These are phyloP conservation scores for Bergia sp. DNA, from an alignment of 92 coral and sea anemone species.

Conservation along the genomic window DNA sequence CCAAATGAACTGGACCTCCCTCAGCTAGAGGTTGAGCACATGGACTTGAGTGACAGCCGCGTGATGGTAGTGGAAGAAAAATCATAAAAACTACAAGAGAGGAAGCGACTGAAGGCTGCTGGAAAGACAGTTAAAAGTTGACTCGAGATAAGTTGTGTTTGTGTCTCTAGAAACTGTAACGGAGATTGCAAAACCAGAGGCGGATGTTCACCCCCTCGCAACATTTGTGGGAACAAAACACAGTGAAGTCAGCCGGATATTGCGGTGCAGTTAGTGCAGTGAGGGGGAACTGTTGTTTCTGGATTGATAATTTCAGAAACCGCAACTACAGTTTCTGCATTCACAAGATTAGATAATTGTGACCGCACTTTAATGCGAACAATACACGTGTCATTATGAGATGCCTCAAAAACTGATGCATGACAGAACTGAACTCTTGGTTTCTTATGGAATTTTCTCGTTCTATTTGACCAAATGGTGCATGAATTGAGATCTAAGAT, in stretches of 20 bases:
- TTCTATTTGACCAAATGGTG: background rate
- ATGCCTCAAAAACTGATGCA: background rate
- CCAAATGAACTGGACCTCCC: conserved; percentile 30
- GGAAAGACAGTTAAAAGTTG: background rate
- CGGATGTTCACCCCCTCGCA: background rate
- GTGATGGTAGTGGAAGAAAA: conserved; percentile 17
- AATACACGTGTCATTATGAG: conserved; percentile 1
- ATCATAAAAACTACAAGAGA: background rate
- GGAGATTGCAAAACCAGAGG: background rate
- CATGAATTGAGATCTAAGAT: background rate
- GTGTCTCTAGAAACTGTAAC: conserved; percentile 8
- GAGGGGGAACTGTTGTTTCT: background rate
- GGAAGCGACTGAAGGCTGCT: background rate
- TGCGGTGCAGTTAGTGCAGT: background rate
- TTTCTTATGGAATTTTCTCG: conserved; percentile 7
- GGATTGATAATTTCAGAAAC: background rate
- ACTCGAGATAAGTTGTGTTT: background rate
- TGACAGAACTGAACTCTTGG: background rate
- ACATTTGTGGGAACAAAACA: background rate
- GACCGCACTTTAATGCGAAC: background rate
- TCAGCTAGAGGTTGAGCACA: conserved; percentile 27
- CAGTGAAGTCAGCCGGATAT: conserved; percentile 3
- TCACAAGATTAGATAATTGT: conserved; percentile 10
- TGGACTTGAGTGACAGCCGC: conserved; percentile 29
- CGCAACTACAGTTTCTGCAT: background rate